These are phyloP conservation scores for Myopa tessellatipennis DNA, from an alignment of 2,888 invertebrate genomes.

Conservation along the genomic window DNA sequence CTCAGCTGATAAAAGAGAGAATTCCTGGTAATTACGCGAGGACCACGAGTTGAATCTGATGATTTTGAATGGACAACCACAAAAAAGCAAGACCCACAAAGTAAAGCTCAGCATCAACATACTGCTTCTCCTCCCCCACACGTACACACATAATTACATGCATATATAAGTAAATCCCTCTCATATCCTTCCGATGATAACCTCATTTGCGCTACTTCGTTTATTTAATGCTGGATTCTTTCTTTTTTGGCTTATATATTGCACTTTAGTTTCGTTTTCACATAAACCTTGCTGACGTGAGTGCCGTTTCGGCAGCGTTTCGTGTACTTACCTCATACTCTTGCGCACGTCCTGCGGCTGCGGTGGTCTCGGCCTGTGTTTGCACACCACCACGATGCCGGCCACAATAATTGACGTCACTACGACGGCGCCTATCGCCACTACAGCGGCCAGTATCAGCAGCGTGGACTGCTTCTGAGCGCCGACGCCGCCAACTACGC, in stretches of 20 bases:
- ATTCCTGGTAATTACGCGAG: neutral
- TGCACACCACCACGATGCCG: constrained; percentile 68
- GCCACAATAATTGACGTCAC: constrained; percentile 69
- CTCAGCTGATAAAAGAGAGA: no score
- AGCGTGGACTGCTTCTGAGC: constrained; percentile 66
- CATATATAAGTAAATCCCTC: neutral
- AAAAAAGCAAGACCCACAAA: neutral
- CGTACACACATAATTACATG: neutral
- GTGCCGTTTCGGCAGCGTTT: neutral
- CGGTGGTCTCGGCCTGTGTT: constrained; percentile 68
- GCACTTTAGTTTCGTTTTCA: neutral
- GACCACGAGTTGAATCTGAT: neutral
- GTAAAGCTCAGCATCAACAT: no score
- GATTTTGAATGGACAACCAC: neutral
- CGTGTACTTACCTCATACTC: constrained; percentile 67
- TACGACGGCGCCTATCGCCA: constrained; percentile 68
- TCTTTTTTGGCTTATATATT: neutral
- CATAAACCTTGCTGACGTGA: no score
- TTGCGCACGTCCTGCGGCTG: constrained; percentile 69
- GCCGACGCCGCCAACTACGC: constrained; percentile 52
- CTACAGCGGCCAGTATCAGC: constrained; percentile 67
- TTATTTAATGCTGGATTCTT: neutral
- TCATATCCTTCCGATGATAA: constrained; percentile 10
- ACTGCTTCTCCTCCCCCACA: neutral
- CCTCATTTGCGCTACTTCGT: constrained; percentile 2